Base-by-base conservation (phyloP, 2,888 invertebrate genomes). In the Eilema depressum region DNA sequence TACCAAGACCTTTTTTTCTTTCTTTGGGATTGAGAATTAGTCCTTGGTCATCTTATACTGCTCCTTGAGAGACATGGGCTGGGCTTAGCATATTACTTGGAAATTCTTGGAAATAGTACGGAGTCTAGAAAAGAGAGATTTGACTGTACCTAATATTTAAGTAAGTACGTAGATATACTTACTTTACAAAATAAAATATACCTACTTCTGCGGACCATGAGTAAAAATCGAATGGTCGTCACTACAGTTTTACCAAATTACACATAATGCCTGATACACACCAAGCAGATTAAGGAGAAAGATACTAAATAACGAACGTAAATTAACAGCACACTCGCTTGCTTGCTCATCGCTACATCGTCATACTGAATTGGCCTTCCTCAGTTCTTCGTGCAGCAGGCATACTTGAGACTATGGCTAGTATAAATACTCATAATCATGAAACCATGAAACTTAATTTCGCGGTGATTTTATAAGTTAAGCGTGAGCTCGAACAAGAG, bases 401-500 rank as follows among this genome's bases (percentile, higher is more conserved):
- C 10, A 28, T 12, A 37, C 37, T 5, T 20, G 3, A 53, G 53
- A 53, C 5, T 47, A 5, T 47, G 20, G 5, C 20, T n/a, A n/a
- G 7, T 53, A 53, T n/a, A 53, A 53, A 53, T 47, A 53, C 47
- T 47, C 7, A 47, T 53, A 20, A 53, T 53, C 53, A 53, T n/a
- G n/a, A n/a, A 53, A 53, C n/a, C 53, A n/a, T n/a, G 57, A 57
- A 23, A 17, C 25, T 10, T 30, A 23, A 33, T 56, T 68, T 23
- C 20, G 1, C 59, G 37, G 7, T 37, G 63, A 30, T 30, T 17
- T 17, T 23, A 41, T 17, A 23, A 70, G 26, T 60, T 53, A n/a
- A 33, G 53, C n/a, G 57, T 62, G 28, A 68, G 37, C 37, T 67
- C 37, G 61, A 30, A 63, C 63, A 47, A 81, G 76, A 77, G 75